A percentile compares a stretch with the other conserved stretches of the same genome.
Conservation (phyloP, 1,140 invertebrate genomes). For the Ditylenchus dipsaci region DNA sequence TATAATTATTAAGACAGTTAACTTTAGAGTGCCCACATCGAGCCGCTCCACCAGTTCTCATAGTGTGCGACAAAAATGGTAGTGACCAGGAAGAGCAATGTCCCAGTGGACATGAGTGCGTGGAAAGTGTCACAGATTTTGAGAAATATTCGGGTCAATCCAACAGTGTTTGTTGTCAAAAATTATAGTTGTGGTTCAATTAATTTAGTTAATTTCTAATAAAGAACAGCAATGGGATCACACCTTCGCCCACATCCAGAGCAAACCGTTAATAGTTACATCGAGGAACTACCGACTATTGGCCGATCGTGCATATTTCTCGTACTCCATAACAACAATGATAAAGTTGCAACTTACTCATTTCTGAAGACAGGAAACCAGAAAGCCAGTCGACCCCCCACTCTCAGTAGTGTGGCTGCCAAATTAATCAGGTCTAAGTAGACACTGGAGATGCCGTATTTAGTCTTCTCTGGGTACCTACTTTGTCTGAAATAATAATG, state of each 20-base stretch:
- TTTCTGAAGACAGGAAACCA: slow-evolving; percentile 62
- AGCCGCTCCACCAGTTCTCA: slow-evolving; percentile 7
- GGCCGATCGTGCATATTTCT: too few relatives aligned
- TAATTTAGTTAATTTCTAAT: background rate
- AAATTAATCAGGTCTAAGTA: slow-evolving; percentile 62
- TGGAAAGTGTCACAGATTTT: slow-evolving; percentile 33
- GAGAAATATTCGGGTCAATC: slow-evolving; percentile 32
- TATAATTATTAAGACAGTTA: background rate
- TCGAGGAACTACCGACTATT: too few relatives aligned
- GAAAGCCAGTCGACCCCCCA: slow-evolving; percentile 60
- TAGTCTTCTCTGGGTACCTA: slow-evolving; percentile 58
- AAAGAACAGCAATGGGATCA: too few relatives aligned
- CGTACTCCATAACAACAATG: too few relatives aligned
- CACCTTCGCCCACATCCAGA: too few relatives aligned
- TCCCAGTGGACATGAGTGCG: slow-evolving; percentile 31
- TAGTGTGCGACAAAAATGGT: slow-evolving; percentile 14
- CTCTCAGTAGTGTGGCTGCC: slow-evolving; percentile 58
- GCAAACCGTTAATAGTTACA: too few relatives aligned
- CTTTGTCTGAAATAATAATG: too few relatives aligned
- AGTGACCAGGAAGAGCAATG: slow-evolving; percentile 18
- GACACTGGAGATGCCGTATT: slow-evolving; percentile 60
- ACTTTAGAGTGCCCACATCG: slow-evolving; percentile 35
- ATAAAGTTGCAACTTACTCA: slow-evolving; percentile 54
- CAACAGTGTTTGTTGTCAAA: slow-evolving; percentile 19
- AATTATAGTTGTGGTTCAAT: slow-evolving; percentile 8